phyloP scores from a whole-genome alignment of 2,888 invertebrate species.

The Stictocephala bisonia region DNA sequence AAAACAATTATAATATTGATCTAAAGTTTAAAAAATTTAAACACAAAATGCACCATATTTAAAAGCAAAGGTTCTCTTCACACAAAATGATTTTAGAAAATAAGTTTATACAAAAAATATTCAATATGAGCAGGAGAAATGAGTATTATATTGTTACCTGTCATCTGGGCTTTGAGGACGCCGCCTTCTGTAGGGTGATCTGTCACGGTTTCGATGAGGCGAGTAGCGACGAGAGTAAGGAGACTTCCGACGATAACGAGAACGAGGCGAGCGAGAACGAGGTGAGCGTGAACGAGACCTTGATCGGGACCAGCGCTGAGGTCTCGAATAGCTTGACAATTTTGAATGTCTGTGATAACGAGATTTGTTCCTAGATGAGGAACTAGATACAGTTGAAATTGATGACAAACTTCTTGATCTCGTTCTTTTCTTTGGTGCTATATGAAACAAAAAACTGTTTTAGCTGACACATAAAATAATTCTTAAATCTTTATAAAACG shows the following conservation, averaged over 20 bases:
- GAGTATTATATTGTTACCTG: not conserved
- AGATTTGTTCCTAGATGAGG: conserved; percentile 57
- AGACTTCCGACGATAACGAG: not conserved
- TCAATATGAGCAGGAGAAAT: too few relatives aligned
- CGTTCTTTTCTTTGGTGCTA: conserved; percentile 1
- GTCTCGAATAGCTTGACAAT: not conserved
- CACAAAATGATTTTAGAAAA: too few relatives aligned
- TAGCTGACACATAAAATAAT: too few relatives aligned
- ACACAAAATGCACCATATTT: not conserved
- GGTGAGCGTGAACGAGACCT: conserved; percentile 42
- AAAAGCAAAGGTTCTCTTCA: not conserved
- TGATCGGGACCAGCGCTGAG: conserved; percentile 46
- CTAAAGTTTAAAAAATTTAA: too few relatives aligned
- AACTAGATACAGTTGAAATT: conserved; percentile 53
- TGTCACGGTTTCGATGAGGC: not conserved
- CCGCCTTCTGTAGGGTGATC: not conserved
- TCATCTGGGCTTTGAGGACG: not conserved
- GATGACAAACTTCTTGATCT: conserved; percentile 32
- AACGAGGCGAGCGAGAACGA: conserved; percentile 19
- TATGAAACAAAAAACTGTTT: too few relatives aligned
- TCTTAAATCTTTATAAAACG: too few relatives aligned
- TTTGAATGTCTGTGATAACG: conserved; percentile 28
- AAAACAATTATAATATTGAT: too few relatives aligned
- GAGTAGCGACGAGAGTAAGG: conserved; percentile 16
- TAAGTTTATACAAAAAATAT: too few relatives aligned